phyloP scores from a whole-genome alignment of 2,113 vertebrate genomes.

The Meles meles region DNA sequence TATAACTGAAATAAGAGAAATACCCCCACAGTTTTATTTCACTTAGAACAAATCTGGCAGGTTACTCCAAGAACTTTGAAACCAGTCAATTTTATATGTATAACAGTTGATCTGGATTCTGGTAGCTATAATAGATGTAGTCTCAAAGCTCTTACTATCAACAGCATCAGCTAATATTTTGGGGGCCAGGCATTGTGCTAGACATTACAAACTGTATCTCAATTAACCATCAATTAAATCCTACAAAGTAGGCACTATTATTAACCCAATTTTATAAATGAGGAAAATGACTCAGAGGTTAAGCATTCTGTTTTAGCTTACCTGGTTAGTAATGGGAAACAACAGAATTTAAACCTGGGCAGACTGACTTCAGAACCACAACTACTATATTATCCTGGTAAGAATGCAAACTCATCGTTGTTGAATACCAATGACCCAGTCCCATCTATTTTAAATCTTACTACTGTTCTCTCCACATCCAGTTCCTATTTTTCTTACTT shows the following conservation, averaged over 20 bases:
- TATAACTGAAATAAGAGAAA: neutral
- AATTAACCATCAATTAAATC: conserved; percentile 12
- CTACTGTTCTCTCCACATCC: neutral
- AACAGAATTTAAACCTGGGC: neutral
- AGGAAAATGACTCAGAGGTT: conserved; percentile 18
- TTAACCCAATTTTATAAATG: neutral
- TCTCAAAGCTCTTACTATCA: neutral
- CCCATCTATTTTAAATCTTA: conserved; percentile 15
- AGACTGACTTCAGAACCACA: neutral
- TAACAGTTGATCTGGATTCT: neutral
- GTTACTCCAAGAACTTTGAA: conserved; percentile 1
- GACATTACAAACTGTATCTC: neutral
- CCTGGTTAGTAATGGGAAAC: neutral
- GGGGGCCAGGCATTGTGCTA: neutral
- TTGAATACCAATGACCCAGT: neutral
- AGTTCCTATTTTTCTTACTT: neutral
- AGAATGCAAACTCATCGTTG: neutral
- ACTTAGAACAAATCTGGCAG: neutral
- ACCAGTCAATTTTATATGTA: neutral
- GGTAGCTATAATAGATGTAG: neutral
- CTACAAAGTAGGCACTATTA: neutral
- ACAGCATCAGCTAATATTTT: neutral
- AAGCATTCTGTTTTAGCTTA: neutral
- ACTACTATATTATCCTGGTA: neutral
- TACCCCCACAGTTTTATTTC: neutral